Conservation (phyloP, 2,797 vertebrate species). For the Sebastes itinus region DNA sequence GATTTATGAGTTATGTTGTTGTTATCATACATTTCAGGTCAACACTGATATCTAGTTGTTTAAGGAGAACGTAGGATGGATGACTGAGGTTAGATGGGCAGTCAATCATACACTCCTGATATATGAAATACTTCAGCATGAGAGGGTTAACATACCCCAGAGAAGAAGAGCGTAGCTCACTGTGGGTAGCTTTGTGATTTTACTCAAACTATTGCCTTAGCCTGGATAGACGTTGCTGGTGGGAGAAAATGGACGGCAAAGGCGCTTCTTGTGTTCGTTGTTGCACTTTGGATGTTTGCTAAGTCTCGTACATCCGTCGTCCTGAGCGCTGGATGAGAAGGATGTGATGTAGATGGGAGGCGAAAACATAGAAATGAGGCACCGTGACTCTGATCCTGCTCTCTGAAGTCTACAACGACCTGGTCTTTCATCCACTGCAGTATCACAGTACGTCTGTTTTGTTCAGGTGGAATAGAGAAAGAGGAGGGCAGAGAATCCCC, state of each 20-base stretch:
- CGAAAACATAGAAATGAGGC: conserved; percentile 77
- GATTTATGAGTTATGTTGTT: conserved; percentile 12
- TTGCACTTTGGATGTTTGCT: conserved; percentile 46
- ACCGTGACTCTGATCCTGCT: conserved; percentile 82
- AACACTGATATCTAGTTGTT: not conserved
- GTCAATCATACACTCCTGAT: conserved; percentile 32
- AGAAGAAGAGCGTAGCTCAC: conserved; percentile 21
- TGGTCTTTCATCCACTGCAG: conserved; percentile 23
- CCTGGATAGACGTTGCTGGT: conserved; percentile 86
- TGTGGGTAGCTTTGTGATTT: conserved; percentile 38
- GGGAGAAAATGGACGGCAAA: conserved; percentile 81
- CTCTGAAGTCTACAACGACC: conserved; percentile 74
- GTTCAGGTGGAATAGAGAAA: conserved; percentile 25
- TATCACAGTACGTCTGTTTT: not conserved
- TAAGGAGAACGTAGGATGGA: conserved; percentile 3
- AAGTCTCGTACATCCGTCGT: conserved; percentile 51
- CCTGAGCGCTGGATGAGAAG: conserved; percentile 84
- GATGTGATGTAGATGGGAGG: conserved; percentile 79
- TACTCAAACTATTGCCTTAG: conserved; percentile 21
- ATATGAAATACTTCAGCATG: conserved; percentile 12
- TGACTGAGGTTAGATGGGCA: conserved; percentile 37
- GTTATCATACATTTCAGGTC: conserved; percentile 16
- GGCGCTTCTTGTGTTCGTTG: conserved; percentile 80
- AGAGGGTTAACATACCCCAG: conserved; percentile 24
- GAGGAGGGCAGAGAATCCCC: conserved; percentile 21